Percentiles rank a stretch among this genome's conserved stretches.
Evolutionary conservation across 2,113 vertebrate species (phyloP).

Genomic region (Scolopax mira): DNA sequence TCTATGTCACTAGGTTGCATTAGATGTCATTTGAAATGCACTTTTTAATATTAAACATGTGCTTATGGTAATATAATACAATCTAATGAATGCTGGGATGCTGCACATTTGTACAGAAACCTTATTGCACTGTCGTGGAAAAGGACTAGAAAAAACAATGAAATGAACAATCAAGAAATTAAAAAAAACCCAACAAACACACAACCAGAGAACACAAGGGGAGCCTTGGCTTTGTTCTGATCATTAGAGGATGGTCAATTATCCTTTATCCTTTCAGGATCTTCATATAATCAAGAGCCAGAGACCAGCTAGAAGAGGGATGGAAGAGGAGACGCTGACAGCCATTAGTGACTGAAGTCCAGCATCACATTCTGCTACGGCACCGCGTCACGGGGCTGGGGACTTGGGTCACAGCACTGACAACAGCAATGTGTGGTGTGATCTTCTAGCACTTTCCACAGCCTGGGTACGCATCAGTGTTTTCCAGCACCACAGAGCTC

Average conservation of each 20-base stretch:
- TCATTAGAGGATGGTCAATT: not conserved
- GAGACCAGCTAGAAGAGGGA: not conserved
- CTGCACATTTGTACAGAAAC: not conserved
- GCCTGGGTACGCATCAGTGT: not conserved
- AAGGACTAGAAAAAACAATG: not conserved
- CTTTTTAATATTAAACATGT: not conserved
- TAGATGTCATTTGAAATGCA: not conserved
- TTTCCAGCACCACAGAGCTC: not conserved
- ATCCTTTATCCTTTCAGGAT: not conserved
- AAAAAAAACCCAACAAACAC: not conserved
- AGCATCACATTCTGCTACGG: not conserved
- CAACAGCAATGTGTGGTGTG: fast-evolving
- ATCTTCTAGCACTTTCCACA: not conserved
- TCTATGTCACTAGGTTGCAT: not conserved
- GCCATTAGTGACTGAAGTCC: not conserved
- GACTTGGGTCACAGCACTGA: not conserved
- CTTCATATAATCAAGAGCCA: not conserved
- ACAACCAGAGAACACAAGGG: not conserved
- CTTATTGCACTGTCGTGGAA: not conserved
- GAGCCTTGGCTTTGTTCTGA: not conserved
- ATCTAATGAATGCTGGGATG: not conserved
- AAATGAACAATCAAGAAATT: not conserved
- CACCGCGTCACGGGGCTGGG: fast-evolving
- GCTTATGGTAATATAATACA: not conserved
- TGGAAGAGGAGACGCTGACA: not conserved